These are phyloP conservation scores for Bursaphelenchus okinawaensis DNA, from an alignment of 2,888 invertebrate species.

Conservation along the genomic window DNA sequence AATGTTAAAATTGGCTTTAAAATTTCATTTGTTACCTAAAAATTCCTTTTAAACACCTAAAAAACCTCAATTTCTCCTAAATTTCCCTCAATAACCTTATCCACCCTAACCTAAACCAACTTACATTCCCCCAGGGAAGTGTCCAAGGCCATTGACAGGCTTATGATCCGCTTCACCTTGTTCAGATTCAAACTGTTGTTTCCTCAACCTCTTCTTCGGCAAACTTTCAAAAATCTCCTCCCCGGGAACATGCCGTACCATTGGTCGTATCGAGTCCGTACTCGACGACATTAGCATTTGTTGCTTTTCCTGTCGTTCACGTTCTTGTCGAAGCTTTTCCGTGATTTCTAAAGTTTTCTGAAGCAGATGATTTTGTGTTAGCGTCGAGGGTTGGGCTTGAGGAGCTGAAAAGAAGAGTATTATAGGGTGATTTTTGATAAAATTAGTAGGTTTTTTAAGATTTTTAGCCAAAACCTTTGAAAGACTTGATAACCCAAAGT, in stretches of 20 bases:
- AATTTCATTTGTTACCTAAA: background rate
- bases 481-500: too few relatives aligned
- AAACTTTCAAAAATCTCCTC: background rate
- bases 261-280: background rate
- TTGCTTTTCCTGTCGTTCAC: background rate
- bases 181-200: background rate
- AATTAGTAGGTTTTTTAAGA: too few relatives aligned
- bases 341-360: background rate
- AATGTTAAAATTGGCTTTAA: too few relatives aligned
- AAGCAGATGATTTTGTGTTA: background rate
- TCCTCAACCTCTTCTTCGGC: slow-evolving; percentile 2
- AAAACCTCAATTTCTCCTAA: background rate
- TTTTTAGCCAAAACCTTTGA: too few relatives aligned
- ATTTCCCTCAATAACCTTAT: background rate
- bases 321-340: background rate
- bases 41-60: background rate
- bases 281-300: background rate
- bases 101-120: background rate
- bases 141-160: background rate
- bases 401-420: too few relatives aligned
- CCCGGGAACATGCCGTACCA: slow-evolving; percentile 9
- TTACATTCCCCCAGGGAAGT: background rate
- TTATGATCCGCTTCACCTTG: background rate
- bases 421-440: too few relatives aligned
- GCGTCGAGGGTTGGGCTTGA: too few relatives aligned